Percentiles rank a stretch among this genome's conserved stretches.
phyloP scores from a whole-genome alignment of 2,113 vertebrate genomes.

The Psephotus haematonotus region DNA sequence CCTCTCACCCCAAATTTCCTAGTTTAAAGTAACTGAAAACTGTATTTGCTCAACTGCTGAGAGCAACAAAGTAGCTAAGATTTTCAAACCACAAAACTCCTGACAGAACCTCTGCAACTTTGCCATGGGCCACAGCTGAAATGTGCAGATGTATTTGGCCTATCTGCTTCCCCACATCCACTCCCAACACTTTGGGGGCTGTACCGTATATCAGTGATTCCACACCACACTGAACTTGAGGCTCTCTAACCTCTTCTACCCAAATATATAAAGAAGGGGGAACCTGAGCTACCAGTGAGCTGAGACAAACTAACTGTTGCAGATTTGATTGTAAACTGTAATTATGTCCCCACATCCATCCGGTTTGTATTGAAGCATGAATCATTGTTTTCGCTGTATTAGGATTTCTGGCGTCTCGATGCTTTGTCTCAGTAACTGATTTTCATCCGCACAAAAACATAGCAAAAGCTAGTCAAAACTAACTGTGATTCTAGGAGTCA shows the following conservation, averaged over 20 bases:
- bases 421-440: neutral
- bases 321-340: neutral
- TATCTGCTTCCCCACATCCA: neutral
- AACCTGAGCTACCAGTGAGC: neutral
- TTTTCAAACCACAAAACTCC: neutral
- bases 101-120: neutral
- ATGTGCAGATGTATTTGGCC: neutral
- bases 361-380: neutral
- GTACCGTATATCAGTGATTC: neutral
- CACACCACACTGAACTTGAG: neutral
- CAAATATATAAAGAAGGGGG: neutral
- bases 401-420: accelerated
- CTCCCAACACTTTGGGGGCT: neutral
- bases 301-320: neutral
- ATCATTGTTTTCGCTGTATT: neutral
- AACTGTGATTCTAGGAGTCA: neutral
- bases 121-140: neutral
- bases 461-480: neutral
- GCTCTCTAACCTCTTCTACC: neutral
- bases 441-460: neutral
- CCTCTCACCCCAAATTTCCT: neutral
- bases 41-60: neutral
- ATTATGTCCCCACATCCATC: neutral
- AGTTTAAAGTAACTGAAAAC: neutral
- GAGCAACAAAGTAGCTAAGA: neutral